Evolutionary conservation across 2,888 invertebrate genomes (phyloP), one percentile per base, ranked within the genome.

Genomic region (Chrysotoxum bicinctum): DNA sequence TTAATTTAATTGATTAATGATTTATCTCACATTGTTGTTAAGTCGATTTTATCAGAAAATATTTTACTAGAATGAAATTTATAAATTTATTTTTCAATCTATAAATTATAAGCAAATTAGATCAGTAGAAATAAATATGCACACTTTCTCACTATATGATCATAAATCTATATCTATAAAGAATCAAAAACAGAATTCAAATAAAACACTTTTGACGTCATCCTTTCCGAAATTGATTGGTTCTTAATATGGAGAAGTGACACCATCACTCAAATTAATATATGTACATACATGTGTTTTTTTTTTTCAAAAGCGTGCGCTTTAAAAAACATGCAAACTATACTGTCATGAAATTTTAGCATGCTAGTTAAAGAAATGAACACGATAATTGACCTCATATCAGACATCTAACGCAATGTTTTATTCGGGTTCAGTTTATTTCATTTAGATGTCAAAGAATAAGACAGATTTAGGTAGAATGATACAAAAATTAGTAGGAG

Each of bases 371-470:
- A 26, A 43, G 14, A 43, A 62, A 62, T 26, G 16, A 62, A 26
- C 43, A 62, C 10, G 26, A 62, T 62, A 62, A 62, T 62, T 62
- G 60, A 62, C 60, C 43, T 62, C 3, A 26, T n/a, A 19, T 16
- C 9, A n/a, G 52, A 32, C 30, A 54, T 54, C 7, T 19, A 19
- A 19, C 16, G 32, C 16, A 16, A 16, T 16, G 32, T 56, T 56
- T 12, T 43, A 32, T 32, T 56, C 19, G 7, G 19, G 30, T 19
- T 32, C 56, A 56, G 32, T 56, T 56, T 3, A 19, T 10, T 32
- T 56, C 5, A 12, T 56, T 56, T 16, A 56, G 19, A 56, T 16
- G 16, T 19, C 19, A 56, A 30, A 16, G 16, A 56, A 32, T 6
- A 12, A 21, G 14, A 2, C 6, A 50, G 6, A 50, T 50, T 9